A percentile compares a stretch with the other conserved stretches of the same genome.
Evolutionary conservation across 1,140 invertebrate genomes (phyloP).

Genomic region (Chionoecetes opilio): DNA sequence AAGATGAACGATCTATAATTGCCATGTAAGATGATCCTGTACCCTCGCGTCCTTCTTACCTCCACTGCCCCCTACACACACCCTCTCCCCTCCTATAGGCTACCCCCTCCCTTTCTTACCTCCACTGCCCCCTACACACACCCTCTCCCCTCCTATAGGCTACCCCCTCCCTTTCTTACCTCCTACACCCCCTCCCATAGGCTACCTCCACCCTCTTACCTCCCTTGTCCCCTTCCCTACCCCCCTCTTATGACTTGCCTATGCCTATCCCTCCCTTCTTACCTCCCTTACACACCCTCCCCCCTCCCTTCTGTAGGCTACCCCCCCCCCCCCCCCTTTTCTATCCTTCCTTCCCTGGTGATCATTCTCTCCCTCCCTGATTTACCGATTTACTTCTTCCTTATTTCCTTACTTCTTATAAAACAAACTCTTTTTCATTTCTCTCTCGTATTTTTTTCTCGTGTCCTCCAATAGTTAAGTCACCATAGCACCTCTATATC

Average conservation of each 20-base stretch:
- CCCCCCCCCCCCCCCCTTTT: neutral
- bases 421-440: neutral
- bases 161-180: neutral
- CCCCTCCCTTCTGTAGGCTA: neutral
- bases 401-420: neutral
- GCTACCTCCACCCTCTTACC: neutral
- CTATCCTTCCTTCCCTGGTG: neutral
- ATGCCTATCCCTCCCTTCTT: neutral
- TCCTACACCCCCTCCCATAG: neutral
- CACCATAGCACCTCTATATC: too few relatives aligned
- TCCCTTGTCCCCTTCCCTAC: neutral
- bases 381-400: neutral
- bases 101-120: neutral
- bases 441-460: too few relatives aligned
- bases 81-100: neutral
- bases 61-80: neutral
- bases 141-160: neutral
- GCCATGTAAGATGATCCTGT: neutral
- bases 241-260: neutral
- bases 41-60: neutral
- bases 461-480: too few relatives aligned
- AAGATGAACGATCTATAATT: conserved; percentile 20
- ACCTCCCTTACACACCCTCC: neutral
- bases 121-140: neutral
- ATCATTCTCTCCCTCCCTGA: neutral